Percentiles rank a stretch among this genome's conserved stretches.
phyloP scores from a whole-genome alignment of 2,113 vertebrate species.

The Pipa parva region DNA sequence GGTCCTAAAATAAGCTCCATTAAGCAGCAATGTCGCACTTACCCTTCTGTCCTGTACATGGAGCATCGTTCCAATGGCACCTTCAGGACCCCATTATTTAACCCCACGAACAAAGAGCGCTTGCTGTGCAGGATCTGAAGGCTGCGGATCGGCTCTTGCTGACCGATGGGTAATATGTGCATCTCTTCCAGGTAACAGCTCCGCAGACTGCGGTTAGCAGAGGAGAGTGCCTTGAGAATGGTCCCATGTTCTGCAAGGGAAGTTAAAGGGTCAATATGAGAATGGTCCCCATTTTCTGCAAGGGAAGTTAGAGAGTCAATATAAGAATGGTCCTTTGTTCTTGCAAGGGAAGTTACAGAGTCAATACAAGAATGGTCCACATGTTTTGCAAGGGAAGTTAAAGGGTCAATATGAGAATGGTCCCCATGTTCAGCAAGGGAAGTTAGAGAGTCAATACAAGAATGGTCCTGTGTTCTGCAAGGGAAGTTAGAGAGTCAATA shows the following conservation, averaged over 20 bases:
- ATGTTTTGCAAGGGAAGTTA: slow-evolving; percentile 65
- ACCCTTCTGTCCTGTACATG: slow-evolving; percentile 81
- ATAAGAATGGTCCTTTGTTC: no score
- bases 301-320: no score
- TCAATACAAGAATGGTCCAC: slow-evolving; percentile 95
- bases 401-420: no score
- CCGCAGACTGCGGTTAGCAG: slow-evolving; percentile 81
- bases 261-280: no score
- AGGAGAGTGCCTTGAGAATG: slow-evolving; percentile 91
- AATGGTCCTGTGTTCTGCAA: no score
- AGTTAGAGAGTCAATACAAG: no score
- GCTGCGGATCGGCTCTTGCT: slow-evolving; percentile 82
- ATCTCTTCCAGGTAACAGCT: slow-evolving; percentile 97
- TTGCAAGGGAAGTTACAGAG: no score
- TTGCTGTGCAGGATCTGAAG: slow-evolving; percentile 92
- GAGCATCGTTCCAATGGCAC: slow-evolving; percentile 90
- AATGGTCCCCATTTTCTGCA: no score
- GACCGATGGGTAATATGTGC: slow-evolving; percentile 77
- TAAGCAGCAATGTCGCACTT: no score
- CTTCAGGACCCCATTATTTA: slow-evolving; percentile 82
- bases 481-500: no score
- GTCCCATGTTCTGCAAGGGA: slow-evolving; percentile 80
- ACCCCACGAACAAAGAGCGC: slow-evolving; percentile 87
- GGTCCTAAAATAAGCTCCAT: no score
- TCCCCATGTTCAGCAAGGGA: no score